Base-by-base conservation (phyloP, 2,113 vertebrate genomes). In the Cyprinodon tularosa region DNA sequence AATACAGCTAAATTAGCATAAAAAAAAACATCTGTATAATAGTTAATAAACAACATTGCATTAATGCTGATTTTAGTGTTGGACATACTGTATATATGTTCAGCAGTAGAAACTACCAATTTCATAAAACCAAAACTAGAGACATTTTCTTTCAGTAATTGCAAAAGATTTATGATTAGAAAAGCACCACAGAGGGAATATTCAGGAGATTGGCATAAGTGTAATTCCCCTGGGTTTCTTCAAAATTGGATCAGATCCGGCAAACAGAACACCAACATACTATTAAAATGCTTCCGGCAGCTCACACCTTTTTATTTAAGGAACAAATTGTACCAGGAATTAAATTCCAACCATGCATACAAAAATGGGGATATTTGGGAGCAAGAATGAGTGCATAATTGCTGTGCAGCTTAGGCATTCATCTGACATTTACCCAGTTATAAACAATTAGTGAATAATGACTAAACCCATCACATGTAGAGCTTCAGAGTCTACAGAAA, bases 191-290 rank as follows among this genome's bases (percentile, higher is more conserved):
- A 37, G 4, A 5, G 45, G 48, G 29, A 12, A 71, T 64, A 76
- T 63, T 40, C 7, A 44, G 47, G 74, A 72, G 65, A 61, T 36
- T 65, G 48, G 57, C 57, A 74, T 22, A 76, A 62, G 8, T 42
- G 61, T 9, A 57, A 72, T 70, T 78, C 69, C 70, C 53, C 4
- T 0, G 68, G 76, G 68, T 72, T 76, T 72, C 13, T 45, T 69
- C 37, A 62, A 77, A 91, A 84, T 87, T 87, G 75, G 64, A 86
- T 77, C 66, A 71, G 74, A 71, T 81, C 53, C 72, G 84, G 84
- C 78, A 86, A 80, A 66, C 57, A 72, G 61, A 68, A 66, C 72
- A 74, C 59, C 20, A 62, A 61, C 82, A 84, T 80, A 85, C 81
- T 72, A 84, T 80, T 29, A 1, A 36, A 80, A 78, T 73, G 66